Evolutionary conservation across 2,113 vertebrate species (phyloP).

Genomic region (Sinocyclocheilus maitianheensis): DNA sequence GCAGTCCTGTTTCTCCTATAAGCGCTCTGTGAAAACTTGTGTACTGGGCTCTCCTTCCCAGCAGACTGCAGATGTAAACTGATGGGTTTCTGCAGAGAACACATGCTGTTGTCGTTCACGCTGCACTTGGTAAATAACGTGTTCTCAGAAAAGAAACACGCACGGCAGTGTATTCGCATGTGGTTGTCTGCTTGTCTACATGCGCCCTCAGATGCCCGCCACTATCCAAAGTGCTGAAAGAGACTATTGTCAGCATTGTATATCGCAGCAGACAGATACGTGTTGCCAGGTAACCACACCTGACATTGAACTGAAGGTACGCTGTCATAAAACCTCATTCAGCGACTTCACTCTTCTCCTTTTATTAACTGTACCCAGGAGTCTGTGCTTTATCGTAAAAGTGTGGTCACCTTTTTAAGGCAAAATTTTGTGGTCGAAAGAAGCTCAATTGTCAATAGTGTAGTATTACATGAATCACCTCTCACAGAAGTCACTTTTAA

Average conservation of each 20-base stretch:
- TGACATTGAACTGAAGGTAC: constrained; percentile 12
- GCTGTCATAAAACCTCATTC: not conserved
- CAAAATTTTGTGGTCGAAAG: not conserved
- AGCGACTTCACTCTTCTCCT: not conserved
- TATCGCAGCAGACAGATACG: constrained; percentile 9
- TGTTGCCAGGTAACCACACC: constrained; percentile 61
- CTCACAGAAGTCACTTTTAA: not conserved
- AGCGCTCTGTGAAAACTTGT: constrained; percentile 4
- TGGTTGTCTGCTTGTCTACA: constrained; percentile 5
- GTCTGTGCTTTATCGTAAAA: not conserved
- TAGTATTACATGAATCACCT: not conserved
- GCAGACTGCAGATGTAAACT: constrained; percentile 38
- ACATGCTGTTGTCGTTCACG: constrained; percentile 17
- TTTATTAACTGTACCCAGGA: not conserved
- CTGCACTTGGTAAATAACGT: not conserved
- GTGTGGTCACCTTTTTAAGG: not conserved
- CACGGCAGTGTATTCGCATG: not conserved
- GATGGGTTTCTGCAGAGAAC: constrained; percentile 31
- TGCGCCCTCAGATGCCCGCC: not conserved
- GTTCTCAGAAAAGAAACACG: not conserved
- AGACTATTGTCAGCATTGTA: constrained; percentile 20
- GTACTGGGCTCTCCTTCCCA: not conserved
- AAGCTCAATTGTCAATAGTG: not conserved
- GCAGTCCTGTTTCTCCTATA: not conserved
- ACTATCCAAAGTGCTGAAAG: constrained; percentile 57